Conservation (phyloP, 2,888 invertebrate genomes). For the Amblyteles armatorius region DNA sequence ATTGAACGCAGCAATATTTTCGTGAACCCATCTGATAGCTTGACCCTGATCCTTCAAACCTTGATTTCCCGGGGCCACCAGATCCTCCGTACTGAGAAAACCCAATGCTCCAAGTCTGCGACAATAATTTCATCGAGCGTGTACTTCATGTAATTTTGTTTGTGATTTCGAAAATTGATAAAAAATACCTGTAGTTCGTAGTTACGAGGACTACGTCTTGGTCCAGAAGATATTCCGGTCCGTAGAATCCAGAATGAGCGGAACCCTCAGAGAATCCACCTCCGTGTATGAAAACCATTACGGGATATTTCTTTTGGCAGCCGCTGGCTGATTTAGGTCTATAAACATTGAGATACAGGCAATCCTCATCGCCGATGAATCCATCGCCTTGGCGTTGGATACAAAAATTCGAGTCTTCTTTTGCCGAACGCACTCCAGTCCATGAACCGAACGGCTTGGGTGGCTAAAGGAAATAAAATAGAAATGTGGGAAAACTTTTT, state of each 20-base stretch:
- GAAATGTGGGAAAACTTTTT: background rate
- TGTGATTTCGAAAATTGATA: background rate
- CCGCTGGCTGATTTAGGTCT: constrained; percentile 85
- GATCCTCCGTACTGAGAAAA: constrained; percentile 89
- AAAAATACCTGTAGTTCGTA: constrained; percentile 87
- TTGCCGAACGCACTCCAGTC: constrained; percentile 88
- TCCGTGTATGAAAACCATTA: constrained; percentile 91
- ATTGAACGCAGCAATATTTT: constrained; percentile 87
- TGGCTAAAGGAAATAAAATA: constrained; percentile 84
- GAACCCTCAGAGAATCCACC: constrained; percentile 92
- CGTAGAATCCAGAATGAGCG: constrained; percentile 89
- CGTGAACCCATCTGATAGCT: constrained; percentile 88
- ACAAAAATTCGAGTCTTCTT: constrained; percentile 89
- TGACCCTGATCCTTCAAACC: constrained; percentile 89
- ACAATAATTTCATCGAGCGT: background rate
- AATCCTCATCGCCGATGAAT: constrained; percentile 92
- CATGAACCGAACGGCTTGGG: constrained; percentile 88
- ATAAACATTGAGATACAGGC: constrained; percentile 92
- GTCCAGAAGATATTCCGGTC: constrained; percentile 90
- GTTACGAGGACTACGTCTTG: constrained; percentile 89
- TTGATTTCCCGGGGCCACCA: constrained; percentile 88
- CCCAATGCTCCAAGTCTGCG: constrained; percentile 87
- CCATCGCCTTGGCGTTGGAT: constrained; percentile 89
- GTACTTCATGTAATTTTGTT: background rate
- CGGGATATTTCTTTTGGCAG: constrained; percentile 85